Conservation (phyloP, 2,797 vertebrate species). For the Smutsia gigantea region DNA sequence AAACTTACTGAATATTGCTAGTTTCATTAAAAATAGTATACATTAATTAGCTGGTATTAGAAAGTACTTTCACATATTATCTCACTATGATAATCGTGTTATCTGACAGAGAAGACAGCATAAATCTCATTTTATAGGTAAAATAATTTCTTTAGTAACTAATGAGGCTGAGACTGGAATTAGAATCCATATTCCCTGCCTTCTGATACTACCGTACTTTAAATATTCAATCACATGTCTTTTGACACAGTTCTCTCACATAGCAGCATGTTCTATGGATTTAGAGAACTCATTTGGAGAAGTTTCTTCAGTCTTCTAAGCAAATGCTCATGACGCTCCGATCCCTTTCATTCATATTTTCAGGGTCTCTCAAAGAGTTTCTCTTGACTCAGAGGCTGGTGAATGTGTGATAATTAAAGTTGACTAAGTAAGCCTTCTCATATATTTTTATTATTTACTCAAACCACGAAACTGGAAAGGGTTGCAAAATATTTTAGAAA, state of each 20-base stretch:
- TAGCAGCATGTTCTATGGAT: not conserved
- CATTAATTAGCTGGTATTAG: not conserved
- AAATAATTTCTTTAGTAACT: not conserved
- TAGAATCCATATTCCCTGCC: not conserved
- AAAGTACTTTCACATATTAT: not conserved
- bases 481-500: constrained; percentile 9
- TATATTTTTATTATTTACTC: not conserved
- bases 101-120: not conserved
- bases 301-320: not conserved
- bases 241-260: not conserved
- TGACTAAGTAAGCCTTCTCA: not conserved
- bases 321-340: not conserved
- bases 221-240: not conserved
- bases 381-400: not conserved
- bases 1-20: not conserved
- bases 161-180: not conserved
- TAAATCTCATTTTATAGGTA: not conserved
- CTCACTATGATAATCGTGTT: not conserved
- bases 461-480: not conserved
- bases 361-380: not conserved
- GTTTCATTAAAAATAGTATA: not conserved
- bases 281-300: not conserved
- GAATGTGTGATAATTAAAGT: not conserved
- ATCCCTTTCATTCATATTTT: constrained; percentile 6
- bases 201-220: not conserved